phyloP scores from a whole-genome alignment of 2,113 vertebrate genomes.

The Bos indicus region DNA sequence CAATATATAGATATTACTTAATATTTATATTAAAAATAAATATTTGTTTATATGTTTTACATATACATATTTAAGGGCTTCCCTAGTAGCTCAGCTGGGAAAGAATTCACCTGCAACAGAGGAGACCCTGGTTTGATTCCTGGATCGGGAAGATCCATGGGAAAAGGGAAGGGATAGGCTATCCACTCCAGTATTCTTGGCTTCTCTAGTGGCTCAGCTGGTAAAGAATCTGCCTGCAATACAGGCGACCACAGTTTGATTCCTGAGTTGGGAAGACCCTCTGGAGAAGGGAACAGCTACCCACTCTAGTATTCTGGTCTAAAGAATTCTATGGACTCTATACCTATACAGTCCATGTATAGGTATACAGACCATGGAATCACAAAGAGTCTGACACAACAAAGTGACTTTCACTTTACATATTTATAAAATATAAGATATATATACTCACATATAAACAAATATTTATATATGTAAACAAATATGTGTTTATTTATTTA shows the following conservation, averaged over 20 bases:
- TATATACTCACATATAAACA: background rate
- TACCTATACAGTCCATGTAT: background rate
- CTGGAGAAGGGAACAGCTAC: background rate
- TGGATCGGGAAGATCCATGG: background rate
- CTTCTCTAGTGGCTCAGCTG: background rate
- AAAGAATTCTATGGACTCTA: background rate
- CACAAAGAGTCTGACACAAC: background rate
- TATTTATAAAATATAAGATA: background rate
- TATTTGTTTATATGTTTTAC: background rate
- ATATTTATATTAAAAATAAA: background rate
- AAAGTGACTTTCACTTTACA: background rate
- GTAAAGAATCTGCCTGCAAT: background rate
- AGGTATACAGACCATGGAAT: background rate
- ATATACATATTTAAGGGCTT: background rate
- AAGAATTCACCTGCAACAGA: background rate
- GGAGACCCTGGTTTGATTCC: background rate
- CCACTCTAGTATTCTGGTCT: background rate
- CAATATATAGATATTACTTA: background rate
- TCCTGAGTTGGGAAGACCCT: background rate
- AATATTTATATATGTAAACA: background rate
- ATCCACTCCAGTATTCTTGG: background rate
- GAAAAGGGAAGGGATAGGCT: background rate
- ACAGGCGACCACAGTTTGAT: background rate
- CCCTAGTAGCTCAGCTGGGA: background rate
- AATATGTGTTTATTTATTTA: background rate